Base-by-base conservation (phyloP, 30 jellyfish, hydroid and myxozoan genomes). In the Hydra vulgaris region DNA sequence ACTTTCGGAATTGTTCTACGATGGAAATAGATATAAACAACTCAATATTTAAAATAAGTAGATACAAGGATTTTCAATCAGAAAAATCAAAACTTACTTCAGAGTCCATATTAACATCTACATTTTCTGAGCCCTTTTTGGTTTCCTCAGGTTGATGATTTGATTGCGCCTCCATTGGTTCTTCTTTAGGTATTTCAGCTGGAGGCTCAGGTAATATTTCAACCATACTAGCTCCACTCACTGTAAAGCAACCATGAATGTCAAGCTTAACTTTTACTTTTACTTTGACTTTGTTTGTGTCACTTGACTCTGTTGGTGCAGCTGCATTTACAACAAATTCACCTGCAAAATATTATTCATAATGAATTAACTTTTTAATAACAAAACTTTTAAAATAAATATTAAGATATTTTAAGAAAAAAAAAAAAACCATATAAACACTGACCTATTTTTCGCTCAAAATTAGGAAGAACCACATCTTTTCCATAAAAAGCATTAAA, bases 161-260 rank as follows among this genome's bases (percentile, higher is more conserved):
- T 3, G 61, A 12, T 40, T 40, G 61, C 27, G 95, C 77, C 16
- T 88, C 96, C 96, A 88, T 88, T 19, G 96, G 92, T 76, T 88
- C 96, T 25, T 84, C 89, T 8, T 53, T 70, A 23, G 72, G 78
- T 17, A 24, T 25, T 56, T 88, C 85, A 7, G 81, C 73, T 16
- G 97, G 84, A 25, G 94, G 89, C 8, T 89, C 78, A 20, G 95
- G 95, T 18, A 91, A 74, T 55, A 82, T 79, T 72, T 91, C 98
- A 0, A 86, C 84, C 92, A 82, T 85, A 18, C 96, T 67, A 17
- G 98, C 98, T 56, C 95, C 83, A 74, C 95, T 25, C 8, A 91
- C 93, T 8, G 94, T 74, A 27, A 91, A 76, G 40, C 94, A 82
- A 12, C 98, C 98, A 71, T 91, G 95, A 12, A 83, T 75, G 66